Conservation (phyloP, 2,797 vertebrate species). For the Rhabdophis nuchalis region DNA sequence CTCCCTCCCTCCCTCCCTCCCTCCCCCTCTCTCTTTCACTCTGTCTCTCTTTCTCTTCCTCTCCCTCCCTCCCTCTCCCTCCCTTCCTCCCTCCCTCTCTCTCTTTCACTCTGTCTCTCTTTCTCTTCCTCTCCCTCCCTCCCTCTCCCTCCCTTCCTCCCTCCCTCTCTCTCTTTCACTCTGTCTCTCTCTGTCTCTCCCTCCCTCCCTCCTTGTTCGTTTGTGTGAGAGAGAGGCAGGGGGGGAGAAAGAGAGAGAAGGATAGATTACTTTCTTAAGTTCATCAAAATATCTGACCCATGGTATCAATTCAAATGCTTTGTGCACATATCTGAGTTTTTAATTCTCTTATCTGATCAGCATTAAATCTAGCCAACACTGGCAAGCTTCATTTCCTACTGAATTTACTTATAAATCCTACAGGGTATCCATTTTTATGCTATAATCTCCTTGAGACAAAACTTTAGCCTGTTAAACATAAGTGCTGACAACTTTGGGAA, state of each 20-base stretch:
- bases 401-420: conserved; percentile 27
- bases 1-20: no score
- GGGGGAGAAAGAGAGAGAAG: no score
- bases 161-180: no score
- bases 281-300: background rate
- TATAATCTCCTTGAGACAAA: conserved; percentile 21
- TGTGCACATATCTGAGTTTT: background rate
- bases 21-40: no score
- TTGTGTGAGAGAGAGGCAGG: no score
- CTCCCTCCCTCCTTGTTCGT: no score
- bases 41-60: no score
- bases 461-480: conserved; percentile 8
- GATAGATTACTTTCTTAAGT: no score
- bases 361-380: accelerated
- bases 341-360: background rate
- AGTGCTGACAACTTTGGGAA: background rate
- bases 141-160: no score
- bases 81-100: no score
- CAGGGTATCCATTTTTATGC: conserved; percentile 36
- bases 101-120: accelerated
- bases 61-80: no score
- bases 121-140: background rate
- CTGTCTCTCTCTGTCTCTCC: accelerated
- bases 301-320: background rate
- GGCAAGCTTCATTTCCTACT: background rate